Evolutionary conservation across 2,888 invertebrate species (phyloP), one percentile per base, ranked within the genome.

Genomic region (Morpho helenor): DNA sequence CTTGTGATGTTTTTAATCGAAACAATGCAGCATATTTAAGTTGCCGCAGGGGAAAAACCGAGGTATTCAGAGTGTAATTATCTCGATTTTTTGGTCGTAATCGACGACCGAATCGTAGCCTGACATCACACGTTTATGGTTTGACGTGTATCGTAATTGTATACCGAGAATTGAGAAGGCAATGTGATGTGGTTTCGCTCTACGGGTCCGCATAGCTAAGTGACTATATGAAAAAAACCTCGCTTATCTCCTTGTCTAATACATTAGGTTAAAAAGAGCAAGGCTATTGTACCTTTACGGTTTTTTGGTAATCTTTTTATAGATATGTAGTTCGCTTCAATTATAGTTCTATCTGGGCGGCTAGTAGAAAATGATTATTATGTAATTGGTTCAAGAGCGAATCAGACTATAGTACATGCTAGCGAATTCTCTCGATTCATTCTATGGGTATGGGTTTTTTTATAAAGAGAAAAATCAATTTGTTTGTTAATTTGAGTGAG

Each of bases 121-220:
- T 59, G 59, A 53, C 56, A 63, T 62, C 60, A 60, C 54, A 56
- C 53, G 54, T 52, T 59, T 52, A 56, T 47, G 57, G 51, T 56
- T 56, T 64, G 60, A 61, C 61, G 70, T 75, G 72, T 67, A 73
- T 74, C 65, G 77, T 88, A 87, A 89, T 89, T 87, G 83, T 75
- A 77, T 88, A 82, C 85, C 80, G 75, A 84, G 87, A 87, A 85
- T 70, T 69, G 79, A 76, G 76, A 71, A 79, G 81, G 82, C 80
- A 82, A 85, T 83, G 22, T 74, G 80, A 76, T 74, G 75, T 79
- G 75, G 80, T 80, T 84, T 82, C 84, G 84, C 79, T 82, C 77
- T 70, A 78, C 74, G 77, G 76, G 72, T 68, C 75, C 76, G 78
- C 76, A 77, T 87, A 84, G 85, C 80, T 80, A 72, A 68, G 80